Evolutionary conservation across 1,140 invertebrate species (phyloP).

Genomic region (Centruroides vittatus): DNA sequence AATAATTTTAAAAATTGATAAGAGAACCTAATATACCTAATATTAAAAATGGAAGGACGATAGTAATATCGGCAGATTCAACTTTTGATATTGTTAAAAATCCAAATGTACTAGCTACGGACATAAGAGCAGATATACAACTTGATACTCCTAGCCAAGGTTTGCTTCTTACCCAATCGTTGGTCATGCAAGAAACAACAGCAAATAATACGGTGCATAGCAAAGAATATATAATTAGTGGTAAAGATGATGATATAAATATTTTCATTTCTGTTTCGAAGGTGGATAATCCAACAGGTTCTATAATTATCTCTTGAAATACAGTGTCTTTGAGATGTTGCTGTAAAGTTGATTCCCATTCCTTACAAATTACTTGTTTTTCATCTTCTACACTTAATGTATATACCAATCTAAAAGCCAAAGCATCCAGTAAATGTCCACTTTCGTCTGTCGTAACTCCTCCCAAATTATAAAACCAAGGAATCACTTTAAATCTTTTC

Average conservation of each 20-base stretch:
- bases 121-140: constrained; percentile 75
- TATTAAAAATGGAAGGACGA: constrained; percentile 85
- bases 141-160: constrained; percentile 77
- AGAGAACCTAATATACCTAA: constrained; percentile 46
- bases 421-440: constrained; percentile 51
- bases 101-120: constrained; percentile 75
- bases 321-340: constrained; percentile 52
- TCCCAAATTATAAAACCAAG: constrained; percentile 72
- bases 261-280: constrained; percentile 73
- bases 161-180: constrained; percentile 72
- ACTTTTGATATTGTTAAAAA: constrained; percentile 74
- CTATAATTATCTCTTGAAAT: constrained; percentile 64
- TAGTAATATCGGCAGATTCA: constrained; percentile 86
- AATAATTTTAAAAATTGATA: too few relatives aligned
- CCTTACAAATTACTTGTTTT: constrained; percentile 59
- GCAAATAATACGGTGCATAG: constrained; percentile 49
- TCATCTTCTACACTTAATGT: constrained; percentile 68
- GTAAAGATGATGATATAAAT: constrained; percentile 71
- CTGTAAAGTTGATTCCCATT: constrained; percentile 73
- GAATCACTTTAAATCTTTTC: constrained; percentile 61
- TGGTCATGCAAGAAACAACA: constrained; percentile 51
- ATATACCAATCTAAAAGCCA: constrained; percentile 67
- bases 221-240: constrained; percentile 74
- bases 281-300: constrained; percentile 68
- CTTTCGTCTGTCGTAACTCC: constrained; percentile 57